Evolutionary conservation across 2,113 vertebrate genomes (phyloP).

Genomic region (Laticauda colubrina): DNA sequence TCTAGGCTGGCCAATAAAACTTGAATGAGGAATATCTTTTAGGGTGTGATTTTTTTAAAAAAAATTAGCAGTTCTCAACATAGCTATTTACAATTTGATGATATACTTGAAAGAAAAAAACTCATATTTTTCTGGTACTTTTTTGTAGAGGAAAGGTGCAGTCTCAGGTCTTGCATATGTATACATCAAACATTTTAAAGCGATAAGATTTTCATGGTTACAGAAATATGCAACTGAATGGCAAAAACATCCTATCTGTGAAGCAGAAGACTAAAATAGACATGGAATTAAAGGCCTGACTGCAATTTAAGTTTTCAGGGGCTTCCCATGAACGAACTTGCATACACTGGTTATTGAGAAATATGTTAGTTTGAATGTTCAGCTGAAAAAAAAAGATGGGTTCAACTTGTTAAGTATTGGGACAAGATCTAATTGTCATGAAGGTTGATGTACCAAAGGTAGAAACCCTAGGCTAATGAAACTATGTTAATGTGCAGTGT

Average conservation of each 20-base stretch:
- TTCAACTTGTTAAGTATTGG: constrained; percentile 51
- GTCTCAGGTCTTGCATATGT: constrained; percentile 58
- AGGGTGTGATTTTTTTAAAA: constrained; percentile 32
- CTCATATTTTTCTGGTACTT: constrained; percentile 67
- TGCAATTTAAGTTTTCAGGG: constrained; percentile 51
- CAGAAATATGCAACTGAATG: constrained; percentile 33
- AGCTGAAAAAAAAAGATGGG: constrained; percentile 46
- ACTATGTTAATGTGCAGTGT: constrained; percentile 71
- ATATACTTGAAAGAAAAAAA: constrained; percentile 67
- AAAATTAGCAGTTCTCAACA: constrained; percentile 53
- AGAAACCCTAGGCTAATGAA: constrained; percentile 74
- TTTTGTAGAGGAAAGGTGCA: constrained; percentile 60
- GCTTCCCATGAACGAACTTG: constrained; percentile 53
- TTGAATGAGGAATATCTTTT: constrained; percentile 54
- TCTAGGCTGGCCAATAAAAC: constrained; percentile 51
- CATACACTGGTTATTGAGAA: constrained; percentile 40
- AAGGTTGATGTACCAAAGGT: constrained; percentile 80
- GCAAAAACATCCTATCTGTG: background rate
- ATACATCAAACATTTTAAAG: constrained; percentile 51
- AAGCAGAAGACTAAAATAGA: constrained; percentile 27
- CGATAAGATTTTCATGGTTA: accelerated
- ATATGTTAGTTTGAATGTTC: constrained; percentile 59
- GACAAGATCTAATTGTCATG: constrained; percentile 62
- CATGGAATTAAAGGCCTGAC: constrained; percentile 38
- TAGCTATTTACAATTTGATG: constrained; percentile 66